Base-by-base conservation (phyloP, 2,888 invertebrate species). In the Limnephilus rhombicus region DNA sequence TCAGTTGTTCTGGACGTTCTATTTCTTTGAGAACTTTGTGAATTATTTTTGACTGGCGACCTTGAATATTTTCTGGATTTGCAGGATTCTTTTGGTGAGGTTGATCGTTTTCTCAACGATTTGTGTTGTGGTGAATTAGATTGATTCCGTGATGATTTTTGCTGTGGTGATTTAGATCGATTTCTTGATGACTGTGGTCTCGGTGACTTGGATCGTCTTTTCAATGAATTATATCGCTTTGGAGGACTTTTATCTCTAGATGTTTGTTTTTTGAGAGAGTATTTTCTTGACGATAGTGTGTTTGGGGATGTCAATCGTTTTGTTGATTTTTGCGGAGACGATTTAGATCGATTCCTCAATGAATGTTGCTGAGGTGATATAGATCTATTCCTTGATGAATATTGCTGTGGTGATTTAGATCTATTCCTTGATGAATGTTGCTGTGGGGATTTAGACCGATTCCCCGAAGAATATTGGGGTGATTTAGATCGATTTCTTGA, bases 41-140 rank as follows among this genome's bases (percentile, higher is more conserved):
- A 45, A 49, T 45, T 29, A 45, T 91, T 81, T 80, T 18, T 34
- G 45, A 68, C 29, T 31, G 89, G 81, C 18, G 90, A 90, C 87
- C 83, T 89, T 68, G 88, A 88, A 34, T 53, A 90, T 85, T 34
- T 87, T 92, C 81, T 89, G n/a, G 80, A 45, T 34, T 82, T 91
- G 5, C 45, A 89, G 11, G 41, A 49, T 94, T 94, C 94, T 94
- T 90, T 85, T 15, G 92, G 92, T 24, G 93, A 92, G n/a, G 13
- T 90, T 15, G 90, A 91, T 49, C 86, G 86, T 45, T 86, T 86
- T 86, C 86, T 86, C 9, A 49, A 29, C 18, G 86, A 85, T 37
- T 15, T 41, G 9, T 49, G 41, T 37, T 89, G 83, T 34, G 90
- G 89, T 82, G 92, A 91, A 68, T 80, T 91, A 4, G 89, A 90